Conservation (phyloP, 2,888 invertebrate species). For the Torymus aiolomorphi region DNA sequence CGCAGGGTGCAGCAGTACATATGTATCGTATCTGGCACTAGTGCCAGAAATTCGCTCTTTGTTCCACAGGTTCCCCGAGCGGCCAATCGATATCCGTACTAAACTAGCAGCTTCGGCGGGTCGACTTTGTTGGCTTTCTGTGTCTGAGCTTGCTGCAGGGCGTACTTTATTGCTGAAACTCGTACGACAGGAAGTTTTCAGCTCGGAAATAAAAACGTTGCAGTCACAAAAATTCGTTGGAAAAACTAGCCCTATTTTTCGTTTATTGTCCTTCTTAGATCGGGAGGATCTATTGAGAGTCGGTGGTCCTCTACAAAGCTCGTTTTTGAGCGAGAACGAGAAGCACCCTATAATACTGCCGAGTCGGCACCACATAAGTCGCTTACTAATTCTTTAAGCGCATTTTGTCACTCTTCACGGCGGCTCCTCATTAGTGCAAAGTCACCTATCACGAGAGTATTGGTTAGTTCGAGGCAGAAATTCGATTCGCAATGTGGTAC, state of each 20-base stretch:
- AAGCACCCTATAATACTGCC: slow-evolving; percentile 6
- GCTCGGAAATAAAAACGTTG: not conserved
- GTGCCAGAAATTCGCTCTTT: too few species aligned
- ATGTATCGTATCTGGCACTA: too few species aligned
- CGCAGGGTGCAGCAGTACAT: too few species aligned
- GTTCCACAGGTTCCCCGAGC: too few species aligned
- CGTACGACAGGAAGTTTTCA: not conserved
- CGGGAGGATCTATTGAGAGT: not conserved
- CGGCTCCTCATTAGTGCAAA: not conserved
- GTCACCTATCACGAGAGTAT: not conserved
- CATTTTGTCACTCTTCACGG: slow-evolving; percentile 14
- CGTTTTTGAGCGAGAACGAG: not conserved
- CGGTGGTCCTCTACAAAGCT: not conserved
- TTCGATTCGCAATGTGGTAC: not conserved
- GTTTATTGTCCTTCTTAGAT: not conserved
- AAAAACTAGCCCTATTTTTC: not conserved
- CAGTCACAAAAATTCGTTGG: not conserved
- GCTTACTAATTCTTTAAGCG: not conserved
- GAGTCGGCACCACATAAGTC: not conserved
- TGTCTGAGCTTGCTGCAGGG: not conserved
- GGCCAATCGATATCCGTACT: too few species aligned
- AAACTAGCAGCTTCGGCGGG: too few species aligned
- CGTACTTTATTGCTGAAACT: not conserved
- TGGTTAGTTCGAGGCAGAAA: slow-evolving; percentile 4
- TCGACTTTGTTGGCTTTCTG: too few species aligned